These are phyloP conservation scores for Trogon surrucura DNA, from an alignment of 2,113 vertebrate genomes.

Conservation along the genomic window DNA sequence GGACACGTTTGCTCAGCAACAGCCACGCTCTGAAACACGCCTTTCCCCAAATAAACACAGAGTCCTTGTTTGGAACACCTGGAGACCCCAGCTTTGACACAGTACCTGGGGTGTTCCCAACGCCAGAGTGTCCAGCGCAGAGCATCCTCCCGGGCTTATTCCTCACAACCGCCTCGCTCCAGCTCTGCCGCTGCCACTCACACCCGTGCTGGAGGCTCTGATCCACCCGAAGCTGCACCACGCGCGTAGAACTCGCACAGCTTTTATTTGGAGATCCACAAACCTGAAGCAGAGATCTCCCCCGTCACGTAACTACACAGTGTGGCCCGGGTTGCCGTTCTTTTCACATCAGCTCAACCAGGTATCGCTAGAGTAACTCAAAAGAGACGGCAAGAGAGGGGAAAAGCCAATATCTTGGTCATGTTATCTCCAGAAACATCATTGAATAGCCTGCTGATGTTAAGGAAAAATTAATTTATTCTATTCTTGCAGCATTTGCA, in stretches of 20 bases:
- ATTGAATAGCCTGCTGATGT: neutral
- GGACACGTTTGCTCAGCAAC: neutral
- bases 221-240: neutral
- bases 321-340: neutral
- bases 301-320: neutral
- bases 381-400: neutral
- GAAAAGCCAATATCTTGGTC: neutral
- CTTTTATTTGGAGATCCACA: neutral
- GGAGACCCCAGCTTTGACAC: neutral
- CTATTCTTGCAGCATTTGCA: slow-evolving; percentile 59
- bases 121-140: rapidly evolving
- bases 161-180: neutral
- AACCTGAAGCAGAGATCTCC: neutral
- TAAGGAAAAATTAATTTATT: slow-evolving; percentile 54
- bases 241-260: rapidly evolving
- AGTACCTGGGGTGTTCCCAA: neutral
- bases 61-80: rapidly evolving
- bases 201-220: rapidly evolving
- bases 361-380: neutral
- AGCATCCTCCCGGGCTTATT: rapidly evolving
- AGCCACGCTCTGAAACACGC: neutral
- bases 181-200: neutral
- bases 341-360: neutral
- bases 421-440: neutral
- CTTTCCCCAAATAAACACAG: rapidly evolving